Evolutionary conservation across 2,113 vertebrate genomes (phyloP).

Genomic region (Poecilia latipinna): DNA sequence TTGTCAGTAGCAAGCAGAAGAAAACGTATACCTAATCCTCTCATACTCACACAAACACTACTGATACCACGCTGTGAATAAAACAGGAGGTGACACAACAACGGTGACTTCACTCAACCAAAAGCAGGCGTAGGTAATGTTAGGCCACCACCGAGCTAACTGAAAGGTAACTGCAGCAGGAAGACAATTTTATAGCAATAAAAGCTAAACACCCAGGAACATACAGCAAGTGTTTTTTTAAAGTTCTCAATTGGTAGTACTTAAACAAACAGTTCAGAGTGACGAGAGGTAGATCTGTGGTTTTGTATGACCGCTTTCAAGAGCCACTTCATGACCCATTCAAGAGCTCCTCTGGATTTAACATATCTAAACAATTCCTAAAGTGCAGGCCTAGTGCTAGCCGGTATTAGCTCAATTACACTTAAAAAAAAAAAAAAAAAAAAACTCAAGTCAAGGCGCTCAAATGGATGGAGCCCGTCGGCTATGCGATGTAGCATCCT

Average conservation of each 20-base stretch:
- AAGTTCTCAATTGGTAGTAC: background rate
- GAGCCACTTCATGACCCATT: constrained; percentile 12
- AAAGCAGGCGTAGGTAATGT: constrained; percentile 45
- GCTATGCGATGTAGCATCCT: constrained; percentile 7
- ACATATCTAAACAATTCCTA: constrained; percentile 4
- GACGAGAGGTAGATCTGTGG: background rate
- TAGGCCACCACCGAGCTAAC: background rate
- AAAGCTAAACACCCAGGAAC: background rate
- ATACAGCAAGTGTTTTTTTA: background rate
- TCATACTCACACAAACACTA: constrained; percentile 28
- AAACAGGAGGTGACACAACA: constrained; percentile 70
- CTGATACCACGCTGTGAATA: constrained; percentile 67
- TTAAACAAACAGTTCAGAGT: background rate
- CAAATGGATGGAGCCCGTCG: constrained; percentile 8
- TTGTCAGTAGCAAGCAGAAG: constrained; percentile 39
- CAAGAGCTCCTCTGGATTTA: background rate
- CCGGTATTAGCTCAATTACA: constrained; percentile 14
- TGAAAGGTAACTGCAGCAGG: constrained; percentile 12
- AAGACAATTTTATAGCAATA: background rate
- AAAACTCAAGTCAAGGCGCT: constrained; percentile 4
- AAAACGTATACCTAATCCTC: constrained; percentile 58
- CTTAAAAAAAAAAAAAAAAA: background rate
- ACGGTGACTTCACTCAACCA: constrained; percentile 52
- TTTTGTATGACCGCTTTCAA: constrained; percentile 9
- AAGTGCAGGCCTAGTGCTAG: constrained; percentile 10